These are phyloP conservation scores for Meta bourneti DNA, from an alignment of 2,888 invertebrate species.

Conservation along the genomic window DNA sequence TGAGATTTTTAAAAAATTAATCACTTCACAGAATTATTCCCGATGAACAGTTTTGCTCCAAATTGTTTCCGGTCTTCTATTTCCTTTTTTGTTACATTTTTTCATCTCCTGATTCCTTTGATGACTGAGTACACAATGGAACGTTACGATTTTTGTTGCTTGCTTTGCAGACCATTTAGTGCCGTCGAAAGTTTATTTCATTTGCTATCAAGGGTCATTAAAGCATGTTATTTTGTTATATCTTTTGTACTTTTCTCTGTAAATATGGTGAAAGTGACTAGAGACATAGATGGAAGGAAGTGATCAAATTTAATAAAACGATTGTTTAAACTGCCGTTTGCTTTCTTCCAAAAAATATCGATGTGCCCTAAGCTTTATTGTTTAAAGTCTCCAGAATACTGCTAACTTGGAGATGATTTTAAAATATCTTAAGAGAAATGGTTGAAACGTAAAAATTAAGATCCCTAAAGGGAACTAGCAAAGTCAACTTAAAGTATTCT, in stretches of 20 bases:
- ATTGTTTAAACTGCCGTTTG: neutral
- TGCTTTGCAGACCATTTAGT: neutral
- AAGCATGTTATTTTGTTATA: constrained; percentile 12
- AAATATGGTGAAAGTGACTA: neutral
- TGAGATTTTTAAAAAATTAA: constrained; percentile 42
- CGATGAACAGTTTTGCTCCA: constrained; percentile 50
- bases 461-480: no score
- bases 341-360: neutral
- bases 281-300: neutral
- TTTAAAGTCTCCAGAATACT: no score
- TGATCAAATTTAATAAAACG: neutral
- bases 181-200: constrained; percentile 30
- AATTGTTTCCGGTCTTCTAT: constrained; percentile 38
- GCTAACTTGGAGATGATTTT: neutral
- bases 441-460: no score
- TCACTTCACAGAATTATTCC: constrained; percentile 49
- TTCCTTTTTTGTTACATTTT: constrained; percentile 14
- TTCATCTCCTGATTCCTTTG: constrained; percentile 16
- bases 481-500: no score
- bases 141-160: neutral
- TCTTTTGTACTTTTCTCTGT: neutral
- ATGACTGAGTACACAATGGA: constrained; percentile 19
- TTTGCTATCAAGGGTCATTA: neutral
- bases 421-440: neutral
- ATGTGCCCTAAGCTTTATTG: neutral